Base-by-base conservation (phyloP, 2,113 vertebrate species). In the Eurystomus gularis region DNA sequence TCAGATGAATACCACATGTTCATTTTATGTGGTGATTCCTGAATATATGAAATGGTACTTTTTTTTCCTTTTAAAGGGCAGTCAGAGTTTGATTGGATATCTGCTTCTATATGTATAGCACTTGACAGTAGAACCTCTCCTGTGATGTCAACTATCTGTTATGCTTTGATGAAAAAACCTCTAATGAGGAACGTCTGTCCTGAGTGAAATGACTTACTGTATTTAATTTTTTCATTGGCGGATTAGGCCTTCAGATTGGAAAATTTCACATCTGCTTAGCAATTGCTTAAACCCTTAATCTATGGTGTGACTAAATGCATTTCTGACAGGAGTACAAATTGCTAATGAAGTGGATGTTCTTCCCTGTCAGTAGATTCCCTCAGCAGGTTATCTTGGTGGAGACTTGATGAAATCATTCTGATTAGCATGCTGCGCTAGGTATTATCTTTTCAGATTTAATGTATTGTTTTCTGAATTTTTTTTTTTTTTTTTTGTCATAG, bases 221-320 rank as follows among this genome's bases (percentile, higher is more conserved):
- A 26, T 72, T 93, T 77, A 24, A 25, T 79, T 80, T 68, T 82
- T 81, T 85, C 55, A 52, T 51, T 93, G 62, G 11, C n/a, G 46
- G 39, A 49, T 93, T 60, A 77, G 76, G 14, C 71, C 33, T 92
- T 88, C 25, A 31, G 31, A 81, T 65, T 72, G 64, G 82, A 93
- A 83, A 78, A 81, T 18, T 71, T 80, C 11, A 39, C 0, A 1
- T 94, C 79, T 94, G 17, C n/a, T 88, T 82, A 86, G 75, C 46
- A 90, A 54, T 70, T 92, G 48, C 85, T 78, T 93, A 55, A 95
- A 66, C 31, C 24, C 88, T 87, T 88, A 80, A 78, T 82, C 46
- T 77, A 1, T 60, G 71, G 62, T 51, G 29, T 94, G 71, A 94
- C 79, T 96, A 81, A 88, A 88, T 64, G 33, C 4, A 1, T 88